Evolutionary conservation across 2,113 vertebrate species (phyloP), one percentile per base, ranked within the genome.

Genomic region (Nasalis larvatus): DNA sequence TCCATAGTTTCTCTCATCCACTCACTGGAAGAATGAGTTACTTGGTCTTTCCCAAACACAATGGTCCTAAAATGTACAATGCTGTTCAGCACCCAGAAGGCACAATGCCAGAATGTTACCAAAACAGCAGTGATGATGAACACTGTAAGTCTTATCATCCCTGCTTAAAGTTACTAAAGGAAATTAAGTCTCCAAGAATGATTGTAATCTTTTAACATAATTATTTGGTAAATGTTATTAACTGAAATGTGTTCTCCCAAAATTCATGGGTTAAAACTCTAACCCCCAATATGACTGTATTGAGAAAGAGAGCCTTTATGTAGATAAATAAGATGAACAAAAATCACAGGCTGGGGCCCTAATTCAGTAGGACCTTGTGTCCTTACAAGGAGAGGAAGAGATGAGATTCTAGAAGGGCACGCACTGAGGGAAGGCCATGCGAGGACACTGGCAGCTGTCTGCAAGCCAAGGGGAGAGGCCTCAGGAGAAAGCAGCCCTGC

Each of bases 401-500:
- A 11, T 1, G 37, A 76, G 6, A 14, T 1, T 5, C 0, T 6
- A 32, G 23, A 14, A 71, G 27, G 8, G 16, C 12, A 37, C 27
- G n/a, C 2, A 47, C 4, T 74, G 37, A 49, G 9, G 18, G 82
- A 63, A 58, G 27, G 3, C 56, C 68, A 21, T 12, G 0, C 14
- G 37, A 40, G 6, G 27, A 27, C 40, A 58, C 6, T 49, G 17
- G 20, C 8, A 1, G 4, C 2, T 8, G 0, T 40, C 21, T 21
- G 11, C 30, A 45, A 86, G 25, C 17, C 11, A 42, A 42, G 10
- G 42, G n/a, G 3, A 6, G 30, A 86, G 54, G 4, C 11, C 21
- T 25, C 10, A 37, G 56, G 37, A 56, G 27, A 86, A n/a, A 66
- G 13, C 12, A 20, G 13, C 18, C 45, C 27, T 37, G 21, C 9